A percentile compares a stretch with the other conserved stretches of the same genome.
Conservation (phyloP, 2,888 invertebrate genomes). For the Autographa pulchrina region DNA sequence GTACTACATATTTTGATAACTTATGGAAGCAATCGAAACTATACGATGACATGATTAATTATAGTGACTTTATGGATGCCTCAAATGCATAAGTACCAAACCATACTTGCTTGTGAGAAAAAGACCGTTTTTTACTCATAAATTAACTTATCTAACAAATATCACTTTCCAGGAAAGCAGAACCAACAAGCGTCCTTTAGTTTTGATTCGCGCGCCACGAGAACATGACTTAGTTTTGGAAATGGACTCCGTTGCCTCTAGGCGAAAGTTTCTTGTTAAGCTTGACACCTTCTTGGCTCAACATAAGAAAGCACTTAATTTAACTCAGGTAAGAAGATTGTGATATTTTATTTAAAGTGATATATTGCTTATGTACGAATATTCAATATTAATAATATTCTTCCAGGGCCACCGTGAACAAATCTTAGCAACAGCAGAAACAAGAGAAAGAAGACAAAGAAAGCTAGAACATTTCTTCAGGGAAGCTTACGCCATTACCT, state of each 20-base stretch:
- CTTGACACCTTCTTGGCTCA: conserved; percentile 95
- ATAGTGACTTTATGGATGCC: too few species aligned
- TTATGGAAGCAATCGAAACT: too few species aligned
- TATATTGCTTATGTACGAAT: too few species aligned
- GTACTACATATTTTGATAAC: too few species aligned
- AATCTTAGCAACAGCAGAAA: conserved; percentile 97
- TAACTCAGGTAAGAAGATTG: conserved; percentile 89
- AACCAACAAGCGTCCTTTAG: conserved; percentile 94
- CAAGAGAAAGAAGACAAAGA: conserved; percentile 97
- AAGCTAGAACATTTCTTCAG: conserved; percentile 98
- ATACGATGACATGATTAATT: too few species aligned
- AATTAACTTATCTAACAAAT: not conserved
- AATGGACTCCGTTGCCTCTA: conserved; percentile 94
- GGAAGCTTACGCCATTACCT: conserved; percentile 98
- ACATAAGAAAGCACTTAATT: conserved; percentile 94
- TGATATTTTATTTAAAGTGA: not conserved
- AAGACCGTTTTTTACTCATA: too few species aligned
- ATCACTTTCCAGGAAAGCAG: conserved; percentile 87
- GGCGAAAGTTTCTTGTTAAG: conserved; percentile 96
- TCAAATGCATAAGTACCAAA: too few species aligned
- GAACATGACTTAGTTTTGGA: conserved; percentile 98
- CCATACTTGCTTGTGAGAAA: too few species aligned
- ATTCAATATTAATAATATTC: too few species aligned
- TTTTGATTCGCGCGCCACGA: conserved; percentile 94
- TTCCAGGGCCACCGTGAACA: conserved; percentile 93